A percentile compares a stretch with the other conserved stretches of the same genome.
Evolutionary conservation across 53 echinoderm and acorn worm species (phyloP).

Genomic region (Temnopleurus reevesii): DNA sequence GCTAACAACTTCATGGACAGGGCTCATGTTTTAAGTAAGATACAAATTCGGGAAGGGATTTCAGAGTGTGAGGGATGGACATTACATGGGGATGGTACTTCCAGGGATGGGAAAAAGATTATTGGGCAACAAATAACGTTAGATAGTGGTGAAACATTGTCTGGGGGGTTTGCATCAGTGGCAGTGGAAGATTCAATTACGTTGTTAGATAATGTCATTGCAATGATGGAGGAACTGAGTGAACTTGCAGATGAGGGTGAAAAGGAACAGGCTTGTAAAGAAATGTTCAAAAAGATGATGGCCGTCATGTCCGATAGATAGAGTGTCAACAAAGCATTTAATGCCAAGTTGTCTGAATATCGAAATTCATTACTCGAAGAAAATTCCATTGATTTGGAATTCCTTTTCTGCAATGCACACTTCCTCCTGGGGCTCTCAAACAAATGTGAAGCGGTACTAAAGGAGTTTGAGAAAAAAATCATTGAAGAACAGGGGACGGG

Average conservation of each 20-base stretch:
- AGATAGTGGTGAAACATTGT: constrained; percentile 45
- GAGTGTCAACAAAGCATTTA: constrained; percentile 61
- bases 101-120: constrained; percentile 62
- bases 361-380: constrained; percentile 41
- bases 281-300: constrained; percentile 48
- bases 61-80: constrained; percentile 46
- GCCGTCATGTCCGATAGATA: constrained; percentile 60
- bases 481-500: constrained; percentile 20
- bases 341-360: constrained; percentile 29
- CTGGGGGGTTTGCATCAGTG: constrained; percentile 56
- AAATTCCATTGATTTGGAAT: constrained; percentile 37
- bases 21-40: constrained; percentile 54
- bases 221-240: constrained; percentile 59
- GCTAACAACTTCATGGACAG: constrained; percentile 56
- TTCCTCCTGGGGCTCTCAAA: constrained; percentile 61
- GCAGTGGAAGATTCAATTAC: constrained; percentile 58
- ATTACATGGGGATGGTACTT: constrained; percentile 64
- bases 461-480: constrained; percentile 35
- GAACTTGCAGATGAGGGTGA: constrained; percentile 47
- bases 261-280: constrained; percentile 10
- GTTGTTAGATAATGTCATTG: constrained; percentile 55
- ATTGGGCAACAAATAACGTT: constrained; percentile 53
- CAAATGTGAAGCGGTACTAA: constrained; percentile 38
- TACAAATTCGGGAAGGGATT: constrained; percentile 57
- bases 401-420: constrained; percentile 63